Conservation (phyloP, 1,140 invertebrate genomes). For the Drosophila pachea region DNA sequence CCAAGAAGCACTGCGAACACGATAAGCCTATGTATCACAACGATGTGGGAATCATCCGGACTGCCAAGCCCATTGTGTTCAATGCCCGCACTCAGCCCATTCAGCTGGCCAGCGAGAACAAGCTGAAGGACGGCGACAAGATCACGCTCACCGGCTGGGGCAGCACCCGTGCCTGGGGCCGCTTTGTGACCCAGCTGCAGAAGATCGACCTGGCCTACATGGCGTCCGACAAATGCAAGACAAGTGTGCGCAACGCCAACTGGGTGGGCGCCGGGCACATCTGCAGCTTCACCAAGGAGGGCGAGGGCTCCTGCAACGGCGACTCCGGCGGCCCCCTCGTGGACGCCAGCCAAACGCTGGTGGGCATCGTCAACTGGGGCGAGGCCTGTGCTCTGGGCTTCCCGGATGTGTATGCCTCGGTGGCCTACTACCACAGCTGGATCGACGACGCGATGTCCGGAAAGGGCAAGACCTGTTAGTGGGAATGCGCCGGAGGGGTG, state of each 20-base stretch:
- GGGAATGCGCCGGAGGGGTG: neutral
- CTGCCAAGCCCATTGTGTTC: constrained; percentile 76
- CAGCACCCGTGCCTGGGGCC: constrained; percentile 68
- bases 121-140: constrained; percentile 49
- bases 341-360: constrained; percentile 52
- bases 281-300: constrained; percentile 81
- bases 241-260: constrained; percentile 40
- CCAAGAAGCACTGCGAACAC: constrained; percentile 65
- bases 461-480: constrained; percentile 43
- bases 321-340: constrained; percentile 80
- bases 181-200: constrained; percentile 64
- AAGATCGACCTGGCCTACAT: constrained; percentile 61
- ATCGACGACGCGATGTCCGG: constrained; percentile 45
- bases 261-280: constrained; percentile 79
- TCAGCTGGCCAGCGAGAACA: constrained; percentile 43
- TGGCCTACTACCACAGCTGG: constrained; percentile 78
- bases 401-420: constrained; percentile 80
- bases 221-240: constrained; percentile 44
- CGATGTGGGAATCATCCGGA: constrained; percentile 80
- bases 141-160: constrained; percentile 81
- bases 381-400: constrained; percentile 80
- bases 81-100: constrained; percentile 79
- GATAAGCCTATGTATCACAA: constrained; percentile 77
- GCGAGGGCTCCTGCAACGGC: constrained; percentile 82
- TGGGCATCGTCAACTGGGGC: constrained; percentile 81